Evolutionary conservation across 1,140 invertebrate species (phyloP).

Genomic region (Oryctes rhinoceros): DNA sequence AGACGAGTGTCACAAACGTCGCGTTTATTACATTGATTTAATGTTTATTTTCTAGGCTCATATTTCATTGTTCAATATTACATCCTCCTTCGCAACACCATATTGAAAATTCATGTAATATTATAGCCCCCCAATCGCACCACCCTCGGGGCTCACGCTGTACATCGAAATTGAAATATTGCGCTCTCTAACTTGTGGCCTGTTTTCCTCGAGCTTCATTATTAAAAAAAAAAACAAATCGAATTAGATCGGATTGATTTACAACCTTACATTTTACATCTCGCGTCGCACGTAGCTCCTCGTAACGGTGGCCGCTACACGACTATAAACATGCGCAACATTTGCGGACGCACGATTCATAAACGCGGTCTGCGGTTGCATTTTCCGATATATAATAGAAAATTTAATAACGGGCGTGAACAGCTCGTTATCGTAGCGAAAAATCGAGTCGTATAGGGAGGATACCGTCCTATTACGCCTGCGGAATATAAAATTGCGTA

Average conservation of each 20-base stretch:
- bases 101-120: not conserved
- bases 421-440: slow-evolving; percentile 44
- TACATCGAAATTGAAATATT: not conserved
- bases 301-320: slow-evolving; percentile 42
- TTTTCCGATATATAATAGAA: slow-evolving; percentile 44
- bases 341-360: slow-evolving; percentile 45
- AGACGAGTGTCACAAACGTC: too few species aligned
- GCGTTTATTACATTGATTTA: too few species aligned
- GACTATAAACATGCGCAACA: not conserved
- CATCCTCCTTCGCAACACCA: not conserved
- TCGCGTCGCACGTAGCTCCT: slow-evolving; percentile 47
- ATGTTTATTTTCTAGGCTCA: not conserved
- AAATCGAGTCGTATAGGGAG: slow-evolving; percentile 3
- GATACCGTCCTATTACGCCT: slow-evolving; percentile 21
- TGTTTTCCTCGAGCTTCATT: not conserved
- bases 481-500: slow-evolving; percentile 22
- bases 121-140: not conserved
- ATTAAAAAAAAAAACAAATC: slow-evolving; percentile 51
- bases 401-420: slow-evolving; percentile 49
- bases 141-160: not conserved
- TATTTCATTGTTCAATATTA: not conserved
- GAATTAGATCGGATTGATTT: slow-evolving; percentile 51
- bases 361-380: slow-evolving; percentile 50
- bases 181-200: not conserved
- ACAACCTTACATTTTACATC: slow-evolving; percentile 43